Evolutionary conservation across 2,113 vertebrate species (phyloP), one percentile per base, ranked within the genome.

Genomic region (Silurus glanis): DNA sequence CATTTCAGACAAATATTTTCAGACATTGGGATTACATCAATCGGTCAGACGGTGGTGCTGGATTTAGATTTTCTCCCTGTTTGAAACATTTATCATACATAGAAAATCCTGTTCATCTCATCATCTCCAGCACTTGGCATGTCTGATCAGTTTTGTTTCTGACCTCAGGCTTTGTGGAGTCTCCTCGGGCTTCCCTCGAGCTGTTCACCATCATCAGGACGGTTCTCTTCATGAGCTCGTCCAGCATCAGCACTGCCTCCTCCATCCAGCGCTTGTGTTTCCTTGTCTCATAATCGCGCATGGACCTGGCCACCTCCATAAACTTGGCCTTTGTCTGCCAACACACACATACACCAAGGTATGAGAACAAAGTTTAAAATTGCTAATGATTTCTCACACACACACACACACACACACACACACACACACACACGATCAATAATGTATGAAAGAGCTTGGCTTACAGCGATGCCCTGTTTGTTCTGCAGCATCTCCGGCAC

Each of bases 311-410:
- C 86, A 97, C 91, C 85, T 95, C 93, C 83, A 95, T 64, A 82
- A 96, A 99, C 10, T 92, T 96, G 23, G 94, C 91, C 67, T 93
- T 96, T 5, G 95, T 96, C 98, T 99, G 80, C 76, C 76, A 59
- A 28, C 6, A 37, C 74, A 55, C 53, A 37, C 53, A 79, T n/a
- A 16, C n/a, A 49, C 28, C 12, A 9, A 23, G 0, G 6, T 45
- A 13, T 4, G 28, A 13, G 6, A 47, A 67, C 25, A 67, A 13
- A 13, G 66, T 5, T 28, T 67, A 13, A 28, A 25, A 14, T 28
- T 66, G 64, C 25, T 66, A 66, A 66, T 66, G 25, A 10, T 28
- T 28, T 4, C 47, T 82, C 59, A 75, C 45, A 10, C 12, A 21
- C 14, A 59, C 76, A 58, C 53, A 58, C 66, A 86, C 67, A 61